Evolutionary conservation across 2,888 invertebrate species (phyloP), one percentile per base, ranked within the genome.

Genomic region (Ceramica pisi): DNA sequence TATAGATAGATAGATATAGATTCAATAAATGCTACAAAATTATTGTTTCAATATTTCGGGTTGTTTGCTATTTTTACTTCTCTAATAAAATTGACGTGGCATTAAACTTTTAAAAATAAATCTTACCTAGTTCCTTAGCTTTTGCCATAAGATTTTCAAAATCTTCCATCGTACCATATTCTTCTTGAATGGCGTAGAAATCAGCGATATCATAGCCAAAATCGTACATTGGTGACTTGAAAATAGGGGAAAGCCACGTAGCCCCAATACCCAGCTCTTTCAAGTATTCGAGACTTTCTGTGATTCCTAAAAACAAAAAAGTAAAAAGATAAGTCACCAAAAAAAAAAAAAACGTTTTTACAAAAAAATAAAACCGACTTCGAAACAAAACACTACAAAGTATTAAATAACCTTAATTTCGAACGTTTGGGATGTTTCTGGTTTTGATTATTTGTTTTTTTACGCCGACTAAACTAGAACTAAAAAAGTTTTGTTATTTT

Each of bases 171-270:
- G 96, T 97, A 0, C 98, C 98, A 86, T 97, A 98, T 67, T 97
- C 96, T 0, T 97, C 96, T 82, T 98, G 97, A 59, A 98, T 97
- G 2, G 92, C 96, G 46, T 95, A 97, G 88, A 97, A 98, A 91
- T 98, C 97, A 0, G 97, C 94, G 63, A 98, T 97, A 84, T 98
- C 98, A 83, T 98, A 98, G 1, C 98, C 98, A 89, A 97, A 98
- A 88, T 98, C 98, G 21, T 96, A 96, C 97, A 98, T 97, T 0
- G 98, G 98, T 0, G 98, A 98, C 71, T 96, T 95, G 79, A 94
- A 96, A 71, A 98, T 97, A 0, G 98, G 98, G 59, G 97, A 98
- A 1, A 98, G 89, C 98, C 98, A 98, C 14, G 98, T 96, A 7
- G 97, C 97, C 10, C 96, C 97, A 21, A 98, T 94, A 7, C 97